Evolutionary conservation across 2,113 vertebrate genomes (phyloP).

Genomic region (Typhlomys cinereus): DNA sequence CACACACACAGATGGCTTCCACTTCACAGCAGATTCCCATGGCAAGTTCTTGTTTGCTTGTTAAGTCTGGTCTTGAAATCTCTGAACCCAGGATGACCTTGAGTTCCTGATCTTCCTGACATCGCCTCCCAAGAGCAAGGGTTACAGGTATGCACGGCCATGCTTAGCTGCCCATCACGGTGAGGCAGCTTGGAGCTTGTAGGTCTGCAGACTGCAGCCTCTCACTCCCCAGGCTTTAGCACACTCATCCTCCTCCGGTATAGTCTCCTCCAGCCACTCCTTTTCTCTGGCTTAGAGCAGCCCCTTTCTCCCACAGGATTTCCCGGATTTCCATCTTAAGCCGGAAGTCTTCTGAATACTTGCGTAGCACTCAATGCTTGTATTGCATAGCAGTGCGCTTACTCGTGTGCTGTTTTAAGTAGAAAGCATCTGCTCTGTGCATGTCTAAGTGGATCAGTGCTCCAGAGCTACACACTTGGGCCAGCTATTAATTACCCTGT

Average conservation of each 20-base stretch:
- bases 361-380: not conserved
- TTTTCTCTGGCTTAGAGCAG: not conserved
- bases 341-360: not conserved
- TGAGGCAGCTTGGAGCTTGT: not conserved
- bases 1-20: not conserved
- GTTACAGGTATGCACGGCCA: not conserved
- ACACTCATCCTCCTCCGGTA: not conserved
- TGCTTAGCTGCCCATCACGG: not conserved
- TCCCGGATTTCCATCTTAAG: not conserved
- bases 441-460: not conserved
- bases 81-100: not conserved
- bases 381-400: not conserved
- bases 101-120: not conserved
- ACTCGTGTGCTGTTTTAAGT: not conserved
- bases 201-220: no score
- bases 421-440: not conserved
- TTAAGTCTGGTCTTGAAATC: not conserved
- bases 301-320: not conserved
- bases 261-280: not conserved
- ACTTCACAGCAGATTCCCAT: not conserved
- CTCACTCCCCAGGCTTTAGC: not conserved
- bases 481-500: not conserved
- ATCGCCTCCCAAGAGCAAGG: not conserved
- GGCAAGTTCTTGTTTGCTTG: not conserved
- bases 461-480: not conserved